Conservation (phyloP, 2,888 invertebrate genomes). For the Campopleginae sp. region DNA sequence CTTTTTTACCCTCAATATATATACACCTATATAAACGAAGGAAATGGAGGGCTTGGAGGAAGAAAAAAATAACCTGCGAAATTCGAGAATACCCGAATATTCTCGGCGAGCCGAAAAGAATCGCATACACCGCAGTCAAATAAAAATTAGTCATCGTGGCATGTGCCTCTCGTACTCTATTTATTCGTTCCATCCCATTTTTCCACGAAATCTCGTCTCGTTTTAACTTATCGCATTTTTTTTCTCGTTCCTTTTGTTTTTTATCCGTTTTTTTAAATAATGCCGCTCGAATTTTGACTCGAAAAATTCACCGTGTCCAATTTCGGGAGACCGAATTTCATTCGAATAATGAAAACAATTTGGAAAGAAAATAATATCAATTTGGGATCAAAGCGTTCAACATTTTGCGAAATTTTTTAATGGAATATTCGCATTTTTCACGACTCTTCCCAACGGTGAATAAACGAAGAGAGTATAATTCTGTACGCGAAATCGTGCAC, state of each 20-base stretch:
- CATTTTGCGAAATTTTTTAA: too few relatives aligned
- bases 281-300: not conserved
- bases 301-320: not conserved
- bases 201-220: not conserved
- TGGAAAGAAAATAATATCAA: too few relatives aligned
- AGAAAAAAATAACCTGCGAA: constrained; percentile 3
- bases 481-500: not conserved
- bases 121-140: constrained; percentile 3
- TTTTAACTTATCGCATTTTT: not conserved
- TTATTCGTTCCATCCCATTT: not conserved
- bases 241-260: not conserved
- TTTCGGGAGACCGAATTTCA: not conserved
- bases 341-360: too few relatives aligned
- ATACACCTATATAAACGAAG: not conserved
- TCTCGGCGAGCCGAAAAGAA: constrained; percentile 1
- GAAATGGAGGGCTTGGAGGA: not conserved
- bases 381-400: too few relatives aligned
- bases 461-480: not conserved
- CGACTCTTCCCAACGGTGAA: not conserved
- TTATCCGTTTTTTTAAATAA: not conserved
- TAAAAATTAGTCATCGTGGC: constrained; percentile 29
- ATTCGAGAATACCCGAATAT: constrained; percentile 5
- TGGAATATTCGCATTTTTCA: not conserved
- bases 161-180: constrained; percentile 4
- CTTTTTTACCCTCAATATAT: not conserved